phyloP scores from a whole-genome alignment of 2,888 invertebrate species.

The Congeria kusceri region DNA sequence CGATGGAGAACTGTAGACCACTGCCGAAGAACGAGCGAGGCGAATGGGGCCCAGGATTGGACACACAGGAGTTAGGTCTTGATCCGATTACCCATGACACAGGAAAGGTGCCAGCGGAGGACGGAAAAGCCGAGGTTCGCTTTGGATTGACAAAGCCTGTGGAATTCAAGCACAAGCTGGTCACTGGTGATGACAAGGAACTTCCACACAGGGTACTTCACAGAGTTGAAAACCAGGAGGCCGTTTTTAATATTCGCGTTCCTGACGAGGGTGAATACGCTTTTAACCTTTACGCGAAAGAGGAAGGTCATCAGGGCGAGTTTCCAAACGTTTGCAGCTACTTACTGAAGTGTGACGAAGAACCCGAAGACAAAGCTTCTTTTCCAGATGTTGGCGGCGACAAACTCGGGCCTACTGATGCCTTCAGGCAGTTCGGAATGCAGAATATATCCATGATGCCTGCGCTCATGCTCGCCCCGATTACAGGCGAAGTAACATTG shows the following conservation, averaged over 20 bases:
- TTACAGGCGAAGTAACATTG: slow-evolving; percentile 59
- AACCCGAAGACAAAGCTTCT: slow-evolving; percentile 66
- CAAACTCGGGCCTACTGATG: slow-evolving; percentile 65
- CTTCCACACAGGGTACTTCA: slow-evolving; percentile 70
- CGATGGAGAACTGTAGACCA: slow-evolving; percentile 65
- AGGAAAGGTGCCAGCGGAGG: slow-evolving; percentile 73
- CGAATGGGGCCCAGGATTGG: slow-evolving; percentile 82
- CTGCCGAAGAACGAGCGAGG: slow-evolving; percentile 79
- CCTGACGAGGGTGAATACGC: slow-evolving; percentile 78
- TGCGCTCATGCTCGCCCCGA: slow-evolving; percentile 61
- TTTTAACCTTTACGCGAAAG: slow-evolving; percentile 77
- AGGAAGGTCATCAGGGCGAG: slow-evolving; percentile 66
- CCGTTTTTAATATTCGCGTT: slow-evolving; percentile 73
- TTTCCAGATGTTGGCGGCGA: slow-evolving; percentile 65
- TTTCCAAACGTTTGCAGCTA: slow-evolving; percentile 80
- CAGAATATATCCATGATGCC: slow-evolving; percentile 63
- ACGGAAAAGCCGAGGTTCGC: slow-evolving; percentile 77
- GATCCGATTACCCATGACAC: slow-evolving; percentile 73
- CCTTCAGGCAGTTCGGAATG: slow-evolving; percentile 64
- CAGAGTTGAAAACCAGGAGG: slow-evolving; percentile 70
- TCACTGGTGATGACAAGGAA: slow-evolving; percentile 68
- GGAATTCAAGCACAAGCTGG: slow-evolving; percentile 73
- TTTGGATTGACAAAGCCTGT: slow-evolving; percentile 73
- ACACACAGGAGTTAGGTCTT: slow-evolving; percentile 75
- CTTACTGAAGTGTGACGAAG: slow-evolving; percentile 73